Evolutionary conservation across 2,888 invertebrate species (phyloP).

Genomic region (Phragmatobia fuliginosa): DNA sequence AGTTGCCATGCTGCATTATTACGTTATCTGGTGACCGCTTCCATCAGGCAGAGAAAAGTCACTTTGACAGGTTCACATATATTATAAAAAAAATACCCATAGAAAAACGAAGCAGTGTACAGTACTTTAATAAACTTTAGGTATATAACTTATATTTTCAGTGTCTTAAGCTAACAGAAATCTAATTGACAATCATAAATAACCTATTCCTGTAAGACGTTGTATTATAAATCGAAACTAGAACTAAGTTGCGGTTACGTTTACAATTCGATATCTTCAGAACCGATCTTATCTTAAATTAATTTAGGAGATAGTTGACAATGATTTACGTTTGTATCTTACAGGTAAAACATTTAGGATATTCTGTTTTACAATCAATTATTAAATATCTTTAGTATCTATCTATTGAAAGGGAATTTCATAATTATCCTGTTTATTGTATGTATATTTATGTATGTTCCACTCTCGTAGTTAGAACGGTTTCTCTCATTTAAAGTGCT

Average conservation of each 20-base stretch:
- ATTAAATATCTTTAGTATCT: background rate
- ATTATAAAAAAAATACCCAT: no score
- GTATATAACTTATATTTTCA: no score
- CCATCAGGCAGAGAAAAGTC: no score
- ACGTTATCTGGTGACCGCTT: no score
- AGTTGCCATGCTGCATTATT: no score
- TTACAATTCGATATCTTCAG: slow-evolving; percentile 17
- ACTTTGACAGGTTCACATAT: no score
- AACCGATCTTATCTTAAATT: slow-evolving; percentile 17
- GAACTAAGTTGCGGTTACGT: slow-evolving; percentile 13
- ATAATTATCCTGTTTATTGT: background rate
- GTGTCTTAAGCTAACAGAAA: no score
- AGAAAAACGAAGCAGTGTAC: no score
- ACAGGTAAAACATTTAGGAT: slow-evolving; percentile 6
- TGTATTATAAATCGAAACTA: slow-evolving; percentile 1
- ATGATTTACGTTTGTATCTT: slow-evolving; percentile 17
- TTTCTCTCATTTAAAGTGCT: no score
- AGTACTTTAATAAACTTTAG: no score
- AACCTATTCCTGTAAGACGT: background rate
- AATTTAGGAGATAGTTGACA: slow-evolving; percentile 17
- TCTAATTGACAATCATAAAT: background rate
- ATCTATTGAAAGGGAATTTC: background rate
- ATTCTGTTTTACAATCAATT: background rate
- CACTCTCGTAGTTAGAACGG: no score
- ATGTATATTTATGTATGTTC: no score